Evolutionary conservation across 2,888 invertebrate genomes (phyloP).

Genomic region (Dolomedes plantarius): DNA sequence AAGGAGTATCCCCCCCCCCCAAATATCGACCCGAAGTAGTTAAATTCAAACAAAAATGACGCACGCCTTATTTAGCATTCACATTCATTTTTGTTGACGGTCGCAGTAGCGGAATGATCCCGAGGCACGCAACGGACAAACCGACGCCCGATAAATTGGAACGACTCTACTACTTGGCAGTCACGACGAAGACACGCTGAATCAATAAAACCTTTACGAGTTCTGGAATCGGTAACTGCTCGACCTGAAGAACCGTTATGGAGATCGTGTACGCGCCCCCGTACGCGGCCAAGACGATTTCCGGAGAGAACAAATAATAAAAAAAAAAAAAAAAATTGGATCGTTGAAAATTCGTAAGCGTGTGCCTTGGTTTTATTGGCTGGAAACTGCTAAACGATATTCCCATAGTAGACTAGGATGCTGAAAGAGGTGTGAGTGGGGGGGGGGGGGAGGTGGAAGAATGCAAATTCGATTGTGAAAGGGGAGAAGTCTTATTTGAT

Average conservation of each 20-base stretch:
- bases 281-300: not conserved
- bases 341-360: no score
- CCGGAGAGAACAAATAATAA: not conserved
- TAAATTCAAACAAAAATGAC: not conserved
- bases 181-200: constrained; percentile 46
- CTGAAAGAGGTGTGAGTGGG: no score
- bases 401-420: no score
- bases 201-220: constrained; percentile 34
- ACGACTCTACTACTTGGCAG: not conserved
- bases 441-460: no score
- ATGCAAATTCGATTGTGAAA: no score
- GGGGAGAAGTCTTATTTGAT: no score
- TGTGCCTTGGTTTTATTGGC: no score
- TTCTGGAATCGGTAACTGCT: not conserved
- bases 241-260: not conserved
- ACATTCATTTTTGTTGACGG: constrained; percentile 28
- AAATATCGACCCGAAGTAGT: no score
- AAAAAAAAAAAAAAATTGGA: no score
- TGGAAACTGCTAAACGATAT: no score
- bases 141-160: constrained; percentile 54
- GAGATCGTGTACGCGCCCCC: not conserved
- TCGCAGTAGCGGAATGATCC: constrained; percentile 14
- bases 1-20: no score
- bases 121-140: constrained; percentile 35
- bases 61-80: not conserved